Evolutionary conservation across 2,113 vertebrate species (phyloP).

Genomic region (Psilopsiagon aymara): DNA sequence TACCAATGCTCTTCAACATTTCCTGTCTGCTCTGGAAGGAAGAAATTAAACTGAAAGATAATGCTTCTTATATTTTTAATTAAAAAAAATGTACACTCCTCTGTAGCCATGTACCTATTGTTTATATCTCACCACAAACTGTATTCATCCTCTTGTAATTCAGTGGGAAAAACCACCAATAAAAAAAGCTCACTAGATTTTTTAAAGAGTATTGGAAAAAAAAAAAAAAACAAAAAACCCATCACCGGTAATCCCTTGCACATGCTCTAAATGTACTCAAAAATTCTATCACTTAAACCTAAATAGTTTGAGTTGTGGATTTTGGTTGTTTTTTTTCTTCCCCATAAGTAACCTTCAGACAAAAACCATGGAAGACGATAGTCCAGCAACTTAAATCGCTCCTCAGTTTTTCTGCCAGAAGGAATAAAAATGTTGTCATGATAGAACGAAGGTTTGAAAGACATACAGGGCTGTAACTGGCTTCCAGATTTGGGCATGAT

Average conservation of each 20-base stretch:
- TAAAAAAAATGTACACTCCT: background rate
- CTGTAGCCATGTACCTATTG: background rate
- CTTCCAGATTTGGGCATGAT: background rate
- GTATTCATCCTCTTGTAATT: background rate
- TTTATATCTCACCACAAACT: background rate
- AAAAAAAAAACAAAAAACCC: background rate
- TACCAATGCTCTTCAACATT: background rate
- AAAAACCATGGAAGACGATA: background rate
- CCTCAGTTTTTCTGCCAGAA: background rate
- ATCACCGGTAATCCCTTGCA: background rate
- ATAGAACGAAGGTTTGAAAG: conserved; percentile 5
- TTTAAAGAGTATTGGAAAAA: background rate
- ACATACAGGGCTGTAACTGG: background rate
- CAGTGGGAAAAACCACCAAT: fast-evolving
- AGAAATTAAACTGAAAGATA: background rate
- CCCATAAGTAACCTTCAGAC: background rate
- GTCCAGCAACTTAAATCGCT: background rate
- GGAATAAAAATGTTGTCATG: background rate
- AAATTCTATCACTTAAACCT: background rate
- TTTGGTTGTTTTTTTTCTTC: fast-evolving
- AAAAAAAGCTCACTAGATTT: background rate
- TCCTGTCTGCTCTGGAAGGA: background rate
- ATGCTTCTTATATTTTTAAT: background rate
- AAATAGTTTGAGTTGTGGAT: background rate
- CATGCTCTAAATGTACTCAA: background rate